Base-by-base conservation (phyloP, 2,888 invertebrate genomes). In the Choristoneura rosaceana region DNA sequence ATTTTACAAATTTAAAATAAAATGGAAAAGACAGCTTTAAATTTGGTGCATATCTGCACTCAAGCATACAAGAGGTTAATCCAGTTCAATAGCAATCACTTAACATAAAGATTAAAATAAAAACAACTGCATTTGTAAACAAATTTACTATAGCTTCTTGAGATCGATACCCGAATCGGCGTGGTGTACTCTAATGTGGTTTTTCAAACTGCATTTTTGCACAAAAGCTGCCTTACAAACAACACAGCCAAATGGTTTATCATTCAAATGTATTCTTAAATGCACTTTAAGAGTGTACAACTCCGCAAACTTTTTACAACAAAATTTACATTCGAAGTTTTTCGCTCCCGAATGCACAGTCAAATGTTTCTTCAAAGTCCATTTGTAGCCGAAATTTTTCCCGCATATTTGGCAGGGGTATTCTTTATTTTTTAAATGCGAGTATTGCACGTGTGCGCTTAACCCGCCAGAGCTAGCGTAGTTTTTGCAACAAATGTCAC, bases 291-390 rank as follows among this genome's bases (percentile, higher is more conserved):
- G 74, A 4, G 83, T 82, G 69, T 83, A 81, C 12, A 76, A 71
- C 17, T 82, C 82, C 0, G 79, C 79, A 66, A 82, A 87, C 12
- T 76, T 79, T 68, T 91, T 92, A 25, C 83, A 79, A 74, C 93
- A 93, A 0, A 89, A 76, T 34, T 86, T 82, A 74, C 93, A 94
- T 71, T 87, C 83, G 61, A 84, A 92, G 12, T 89, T 88, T 76
- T 88, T 91, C 4, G 82, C 84, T 0, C 85, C 71, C 33, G 71
- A 62, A 33, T 79, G 76, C 8, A 75, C 74, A 17, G 74, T 71
- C 3, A 77, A 43, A 73, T 79, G 79, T n/a, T 76, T 59, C 38
- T 75, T 74, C 74, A 77, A 75, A 43, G 74, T 76, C 79, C 77
- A 78, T 68, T 78, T 79, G 33, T 76, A 76, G 5, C 73, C 63